Conservation (phyloP, 2,797 vertebrate genomes). For the Pangasius macronema region DNA sequence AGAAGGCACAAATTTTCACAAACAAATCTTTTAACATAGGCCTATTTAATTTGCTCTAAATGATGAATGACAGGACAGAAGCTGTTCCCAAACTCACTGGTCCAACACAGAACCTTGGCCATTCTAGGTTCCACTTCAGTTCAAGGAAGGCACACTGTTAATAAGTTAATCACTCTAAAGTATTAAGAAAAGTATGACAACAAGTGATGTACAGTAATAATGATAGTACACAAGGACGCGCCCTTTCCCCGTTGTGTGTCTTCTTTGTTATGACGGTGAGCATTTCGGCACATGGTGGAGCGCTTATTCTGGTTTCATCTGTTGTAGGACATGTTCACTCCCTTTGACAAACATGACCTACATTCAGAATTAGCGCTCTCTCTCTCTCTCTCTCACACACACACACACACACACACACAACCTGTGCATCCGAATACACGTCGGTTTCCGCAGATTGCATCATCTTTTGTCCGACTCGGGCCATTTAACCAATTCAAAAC, state of each 20-base stretch:
- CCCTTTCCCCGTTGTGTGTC: slow-evolving; percentile 22
- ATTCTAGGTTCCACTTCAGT: not conserved
- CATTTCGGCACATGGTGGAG: slow-evolving; percentile 31
- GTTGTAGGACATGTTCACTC: slow-evolving; percentile 36
- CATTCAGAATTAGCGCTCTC: slow-evolving; percentile 69
- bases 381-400: not conserved
- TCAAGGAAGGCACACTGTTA: not conserved
- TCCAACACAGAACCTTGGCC: not conserved
- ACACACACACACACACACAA: slow-evolving; percentile 48
- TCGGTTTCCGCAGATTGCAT: slow-evolving; percentile 72
- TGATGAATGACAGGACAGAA: not conserved
- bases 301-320: slow-evolving; percentile 26
- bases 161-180: not conserved
- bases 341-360: slow-evolving; percentile 70
- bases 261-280: slow-evolving; percentile 36
- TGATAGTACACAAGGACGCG: slow-evolving; percentile 2
- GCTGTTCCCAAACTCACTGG: not conserved
- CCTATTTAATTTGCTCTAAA: not conserved
- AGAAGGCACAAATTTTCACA: not conserved
- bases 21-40: not conserved
- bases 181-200: not conserved
- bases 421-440: slow-evolving; percentile 52
- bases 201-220: not conserved
- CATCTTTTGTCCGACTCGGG: slow-evolving; percentile 62
- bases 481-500: slow-evolving; percentile 61